These are phyloP conservation scores for Nemurella pictetii DNA, from an alignment of 2,888 invertebrate species.

Conservation along the genomic window DNA sequence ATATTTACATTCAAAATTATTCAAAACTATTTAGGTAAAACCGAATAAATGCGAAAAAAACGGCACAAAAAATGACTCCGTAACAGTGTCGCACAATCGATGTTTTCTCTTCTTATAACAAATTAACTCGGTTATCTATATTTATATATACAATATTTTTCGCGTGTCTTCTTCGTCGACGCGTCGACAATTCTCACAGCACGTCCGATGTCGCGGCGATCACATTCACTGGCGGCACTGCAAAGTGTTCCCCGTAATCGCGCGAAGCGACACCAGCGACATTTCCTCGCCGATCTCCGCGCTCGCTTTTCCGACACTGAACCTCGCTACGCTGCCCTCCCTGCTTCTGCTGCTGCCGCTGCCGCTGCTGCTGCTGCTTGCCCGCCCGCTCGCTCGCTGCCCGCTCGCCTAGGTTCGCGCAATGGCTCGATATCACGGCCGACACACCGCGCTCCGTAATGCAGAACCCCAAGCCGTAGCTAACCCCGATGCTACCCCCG, in stretches of 20 bases:
- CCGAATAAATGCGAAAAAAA: background rate
- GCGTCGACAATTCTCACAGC: background rate
- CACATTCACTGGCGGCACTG: background rate
- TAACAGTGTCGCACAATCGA: background rate
- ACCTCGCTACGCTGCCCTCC: conserved; percentile 44
- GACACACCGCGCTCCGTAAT: conserved; percentile 2
- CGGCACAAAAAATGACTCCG: background rate
- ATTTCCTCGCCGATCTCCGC: conserved; percentile 44
- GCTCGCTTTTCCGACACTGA: conserved; percentile 43
- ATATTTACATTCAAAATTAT: background rate
- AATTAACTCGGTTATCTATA: background rate
- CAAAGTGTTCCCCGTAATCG: background rate
- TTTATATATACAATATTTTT: too few species aligned
- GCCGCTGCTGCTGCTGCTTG: conserved; percentile 44
- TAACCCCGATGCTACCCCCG: background rate
- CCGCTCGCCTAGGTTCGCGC: background rate
- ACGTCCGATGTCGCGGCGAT: too few species aligned
- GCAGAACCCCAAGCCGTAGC: conserved; percentile 3
- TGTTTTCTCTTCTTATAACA: background rate
- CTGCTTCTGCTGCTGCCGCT: conserved; percentile 45
- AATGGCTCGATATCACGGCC: conserved; percentile 14
- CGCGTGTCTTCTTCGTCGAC: background rate
- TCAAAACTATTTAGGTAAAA: background rate
- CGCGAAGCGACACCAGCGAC: conserved; percentile 8
- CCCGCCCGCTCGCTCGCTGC: background rate